Base-by-base conservation (phyloP, 2,797 vertebrate genomes). In the Knipowitschia caucasica region DNA sequence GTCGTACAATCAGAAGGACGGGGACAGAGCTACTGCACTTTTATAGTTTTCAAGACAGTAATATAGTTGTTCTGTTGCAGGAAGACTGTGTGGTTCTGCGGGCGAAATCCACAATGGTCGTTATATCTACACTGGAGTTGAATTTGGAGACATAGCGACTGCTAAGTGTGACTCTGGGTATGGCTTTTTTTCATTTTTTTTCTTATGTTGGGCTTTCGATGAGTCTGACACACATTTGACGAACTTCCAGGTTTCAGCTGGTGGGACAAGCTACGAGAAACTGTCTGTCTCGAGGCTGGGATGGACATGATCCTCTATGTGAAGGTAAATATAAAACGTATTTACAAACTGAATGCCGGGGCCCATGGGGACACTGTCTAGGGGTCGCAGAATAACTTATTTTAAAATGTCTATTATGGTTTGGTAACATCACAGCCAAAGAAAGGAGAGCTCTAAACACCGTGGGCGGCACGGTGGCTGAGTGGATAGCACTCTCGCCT, bases 241-340 rank as follows among this genome's bases (percentile, higher is more conserved):
- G 17, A 23, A 50, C 15, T 20, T 36, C 12, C 62, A 91, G 90
- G 52, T 63, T 71, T 51, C 14, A 2, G 1, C 67, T 86, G 9
- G 67, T 89, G 0, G 89, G 90, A 23, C 10, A 0, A 15, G 54
- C 23, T 5, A 77, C 39, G 24, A 84, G 80, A 56, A 15, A 11
- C 53, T 91, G 90, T 50, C 1, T 53, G 65, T 59, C 18, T 20
- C 2, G 23, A 0, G 89, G 88, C 36, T 92, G 90, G 90, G 79
- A 87, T 0, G 85, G 86, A 40, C 84, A 75, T 3, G 3, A 33
- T 44, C 73, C 89, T 2, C 23, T 33, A 0, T 91, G 90, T 77
- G 84, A 91, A 78, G 86, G 90, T 78, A 53, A 7, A 0, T n/a
- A n/a, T n/a, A n/a, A n/a, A n/a, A n/a, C n/a, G n/a, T n/a, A n/a